A percentile compares a stretch with the other conserved stretches of the same genome.
Conservation (phyloP, 2,797 vertebrate genomes). For the Tympanoctomys barrerae region DNA sequence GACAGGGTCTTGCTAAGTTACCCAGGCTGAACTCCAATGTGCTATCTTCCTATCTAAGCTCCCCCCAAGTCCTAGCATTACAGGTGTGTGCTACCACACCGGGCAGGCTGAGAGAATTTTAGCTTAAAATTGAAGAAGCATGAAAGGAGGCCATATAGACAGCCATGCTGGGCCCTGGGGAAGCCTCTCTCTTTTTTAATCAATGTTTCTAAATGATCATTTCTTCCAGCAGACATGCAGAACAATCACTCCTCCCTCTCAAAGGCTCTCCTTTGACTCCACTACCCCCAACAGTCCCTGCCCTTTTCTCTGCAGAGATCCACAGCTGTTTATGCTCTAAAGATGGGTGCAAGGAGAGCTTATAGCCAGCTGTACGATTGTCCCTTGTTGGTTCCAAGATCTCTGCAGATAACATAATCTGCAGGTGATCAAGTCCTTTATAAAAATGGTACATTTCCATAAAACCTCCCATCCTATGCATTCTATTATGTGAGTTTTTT, state of each 20-base stretch:
- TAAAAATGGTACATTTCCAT: background rate
- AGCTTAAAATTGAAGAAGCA: background rate
- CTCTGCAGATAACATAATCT: background rate
- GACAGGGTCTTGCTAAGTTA: no score
- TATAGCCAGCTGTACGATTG: background rate
- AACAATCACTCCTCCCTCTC: background rate
- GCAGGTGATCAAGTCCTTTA: background rate
- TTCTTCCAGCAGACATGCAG: background rate
- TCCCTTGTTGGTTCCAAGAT: background rate
- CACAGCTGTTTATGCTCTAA: no score
- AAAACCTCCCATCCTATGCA: background rate
- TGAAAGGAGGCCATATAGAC: background rate
- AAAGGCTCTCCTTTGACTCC: background rate
- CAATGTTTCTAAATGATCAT: background rate
- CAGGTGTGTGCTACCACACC: background rate
- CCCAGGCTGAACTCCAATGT: background rate
- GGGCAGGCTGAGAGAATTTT: background rate
- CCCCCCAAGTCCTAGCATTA: background rate
- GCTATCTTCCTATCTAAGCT: background rate
- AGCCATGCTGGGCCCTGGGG: background rate
- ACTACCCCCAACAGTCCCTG: background rate
- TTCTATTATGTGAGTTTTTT: background rate
- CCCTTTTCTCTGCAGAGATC: background rate
- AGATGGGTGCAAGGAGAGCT: background rate
- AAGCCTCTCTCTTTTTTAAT: background rate